These are phyloP conservation scores for Emys orbicularis DNA, from an alignment of 2,797 vertebrate species.

Conservation along the genomic window DNA sequence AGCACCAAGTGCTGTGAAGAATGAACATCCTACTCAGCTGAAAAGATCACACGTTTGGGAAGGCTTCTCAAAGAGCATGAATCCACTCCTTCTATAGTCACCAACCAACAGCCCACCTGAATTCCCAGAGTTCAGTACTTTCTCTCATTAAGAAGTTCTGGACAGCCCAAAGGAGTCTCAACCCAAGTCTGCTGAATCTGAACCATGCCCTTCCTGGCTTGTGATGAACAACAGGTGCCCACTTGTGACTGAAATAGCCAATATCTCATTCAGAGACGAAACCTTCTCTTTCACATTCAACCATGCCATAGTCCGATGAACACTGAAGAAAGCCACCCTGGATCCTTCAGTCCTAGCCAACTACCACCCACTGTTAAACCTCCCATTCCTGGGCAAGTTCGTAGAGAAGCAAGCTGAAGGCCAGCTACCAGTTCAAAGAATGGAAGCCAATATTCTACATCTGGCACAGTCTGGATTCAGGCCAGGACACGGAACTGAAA, in stretches of 20 bases:
- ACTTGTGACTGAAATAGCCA: too few species aligned
- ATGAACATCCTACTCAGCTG: neutral
- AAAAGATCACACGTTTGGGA: neutral
- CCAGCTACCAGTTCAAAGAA: too few species aligned
- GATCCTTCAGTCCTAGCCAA: too few species aligned
- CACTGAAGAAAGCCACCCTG: too few species aligned
- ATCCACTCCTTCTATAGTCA: neutral
- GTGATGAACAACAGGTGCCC: too few species aligned
- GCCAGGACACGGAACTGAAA: neutral
- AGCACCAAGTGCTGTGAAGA: neutral
- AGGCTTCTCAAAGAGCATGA: neutral
- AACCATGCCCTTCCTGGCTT: neutral
- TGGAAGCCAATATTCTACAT: too few species aligned
- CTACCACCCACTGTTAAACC: too few species aligned
- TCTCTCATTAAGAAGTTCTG: neutral
- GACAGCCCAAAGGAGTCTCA: neutral
- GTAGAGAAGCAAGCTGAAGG: too few species aligned
- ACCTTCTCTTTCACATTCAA: too few species aligned
- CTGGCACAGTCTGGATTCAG: neutral
- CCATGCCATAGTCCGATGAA: too few species aligned
- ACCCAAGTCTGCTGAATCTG: neutral
- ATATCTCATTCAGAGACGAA: too few species aligned
- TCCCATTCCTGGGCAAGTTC: too few species aligned
- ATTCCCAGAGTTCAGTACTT: neutral
- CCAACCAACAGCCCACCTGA: neutral